Evolutionary conservation across 2,888 invertebrate genomes (phyloP).

Genomic region (Mythimna vitellina): DNA sequence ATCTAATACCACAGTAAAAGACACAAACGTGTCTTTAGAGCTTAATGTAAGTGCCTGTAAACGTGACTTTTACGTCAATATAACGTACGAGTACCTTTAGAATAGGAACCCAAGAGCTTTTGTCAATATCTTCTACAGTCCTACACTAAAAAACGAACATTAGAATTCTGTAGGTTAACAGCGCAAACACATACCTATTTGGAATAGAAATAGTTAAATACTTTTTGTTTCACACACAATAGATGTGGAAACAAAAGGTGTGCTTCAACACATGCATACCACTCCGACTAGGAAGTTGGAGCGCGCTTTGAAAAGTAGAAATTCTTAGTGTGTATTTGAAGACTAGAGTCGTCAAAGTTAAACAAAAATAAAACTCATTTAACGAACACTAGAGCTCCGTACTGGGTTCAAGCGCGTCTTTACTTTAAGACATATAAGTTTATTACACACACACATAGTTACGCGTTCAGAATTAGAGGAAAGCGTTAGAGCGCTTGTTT

Average conservation of each 20-base stretch:
- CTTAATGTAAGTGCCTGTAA: conserved; percentile 28
- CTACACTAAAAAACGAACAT: conserved; percentile 26
- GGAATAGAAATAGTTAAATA: conserved; percentile 28
- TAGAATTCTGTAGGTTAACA: conserved; percentile 7
- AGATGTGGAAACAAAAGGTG: conserved; percentile 40
- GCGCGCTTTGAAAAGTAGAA: conserved; percentile 33
- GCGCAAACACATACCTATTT: conserved; percentile 10
- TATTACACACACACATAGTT: conserved; percentile 49
- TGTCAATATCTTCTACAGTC: background rate
- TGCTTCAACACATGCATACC: conserved; percentile 19
- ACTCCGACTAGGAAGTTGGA: conserved; percentile 20
- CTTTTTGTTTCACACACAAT: conserved; percentile 37
- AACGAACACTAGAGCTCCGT: conserved; percentile 34
- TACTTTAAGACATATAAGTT: conserved; percentile 58
- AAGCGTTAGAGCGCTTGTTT: conserved; percentile 64
- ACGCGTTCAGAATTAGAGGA: conserved; percentile 59
- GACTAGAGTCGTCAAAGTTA: conserved; percentile 50
- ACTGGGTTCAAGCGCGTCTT: conserved; percentile 54
- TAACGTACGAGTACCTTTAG: background rate
- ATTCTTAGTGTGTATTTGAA: conserved; percentile 38
- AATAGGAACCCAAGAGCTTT: conserved; percentile 13
- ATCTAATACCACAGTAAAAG: conserved; percentile 11
- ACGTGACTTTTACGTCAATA: conserved; percentile 7
- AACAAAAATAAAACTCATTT: conserved; percentile 60
- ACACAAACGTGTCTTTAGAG: conserved; percentile 30